Evolutionary conservation across 2,888 invertebrate genomes (phyloP).

Genomic region (Helobdella robusta): DNA sequence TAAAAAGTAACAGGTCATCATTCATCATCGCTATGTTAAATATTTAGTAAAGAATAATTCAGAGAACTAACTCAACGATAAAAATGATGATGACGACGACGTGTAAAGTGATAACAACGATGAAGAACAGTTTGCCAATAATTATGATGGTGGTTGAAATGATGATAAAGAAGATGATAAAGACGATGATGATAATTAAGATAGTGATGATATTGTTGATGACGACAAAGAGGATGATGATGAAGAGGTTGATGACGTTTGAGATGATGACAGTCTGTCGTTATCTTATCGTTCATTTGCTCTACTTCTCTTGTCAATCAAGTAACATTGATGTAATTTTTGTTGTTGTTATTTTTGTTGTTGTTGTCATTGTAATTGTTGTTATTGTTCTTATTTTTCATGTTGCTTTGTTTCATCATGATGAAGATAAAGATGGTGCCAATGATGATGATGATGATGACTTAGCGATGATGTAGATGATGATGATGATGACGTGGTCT

Average conservation of each 20-base stretch:
- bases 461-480: neutral
- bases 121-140: neutral
- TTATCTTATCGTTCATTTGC: too few relatives aligned
- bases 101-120: neutral
- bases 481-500: neutral
- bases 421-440: too few relatives aligned
- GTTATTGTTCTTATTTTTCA: too few relatives aligned
- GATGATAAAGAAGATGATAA: neutral
- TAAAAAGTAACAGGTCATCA: too few relatives aligned
- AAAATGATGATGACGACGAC: neutral
- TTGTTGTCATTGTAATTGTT: too few relatives aligned
- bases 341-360: too few relatives aligned
- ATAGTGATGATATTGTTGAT: neutral
- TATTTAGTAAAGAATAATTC: neutral
- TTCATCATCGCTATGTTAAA: neutral
- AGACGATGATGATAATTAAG: neutral
- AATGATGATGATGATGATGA: conserved; percentile 3
- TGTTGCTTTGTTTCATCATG: too few relatives aligned
- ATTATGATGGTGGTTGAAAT: neutral
- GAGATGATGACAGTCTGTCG: too few relatives aligned
- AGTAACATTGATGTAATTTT: too few relatives aligned
- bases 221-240: neutral
- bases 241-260: neutral
- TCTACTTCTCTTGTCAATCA: too few relatives aligned
- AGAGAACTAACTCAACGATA: neutral